Conservation (phyloP, 2,888 invertebrate genomes). For the Gryllus longicercus region DNA sequence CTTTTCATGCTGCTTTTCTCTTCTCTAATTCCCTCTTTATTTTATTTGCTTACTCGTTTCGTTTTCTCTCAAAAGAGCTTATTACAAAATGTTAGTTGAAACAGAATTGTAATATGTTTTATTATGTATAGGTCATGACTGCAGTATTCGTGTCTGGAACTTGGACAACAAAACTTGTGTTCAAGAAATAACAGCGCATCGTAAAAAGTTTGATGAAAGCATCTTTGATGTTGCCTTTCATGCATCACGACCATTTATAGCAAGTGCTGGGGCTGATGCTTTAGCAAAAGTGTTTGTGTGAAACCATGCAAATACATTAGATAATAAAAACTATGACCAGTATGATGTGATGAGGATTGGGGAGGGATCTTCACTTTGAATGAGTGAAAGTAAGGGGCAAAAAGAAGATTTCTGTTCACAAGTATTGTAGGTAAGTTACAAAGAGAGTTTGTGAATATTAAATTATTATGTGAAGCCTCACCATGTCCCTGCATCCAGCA, state of each 20-base stretch:
- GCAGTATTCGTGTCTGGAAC: constrained; percentile 98
- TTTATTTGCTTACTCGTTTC: too few species aligned
- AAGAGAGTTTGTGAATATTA: neutral
- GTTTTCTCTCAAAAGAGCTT: constrained; percentile 41
- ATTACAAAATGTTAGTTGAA: constrained; percentile 22
- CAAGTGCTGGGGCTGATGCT: constrained; percentile 97
- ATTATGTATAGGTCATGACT: constrained; percentile 72
- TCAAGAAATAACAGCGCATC: constrained; percentile 98
- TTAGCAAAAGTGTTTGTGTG: constrained; percentile 97
- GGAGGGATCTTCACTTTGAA: constrained; percentile 5
- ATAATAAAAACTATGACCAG: constrained; percentile 12
- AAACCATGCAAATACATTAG: constrained; percentile 36
- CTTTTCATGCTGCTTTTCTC: too few species aligned
- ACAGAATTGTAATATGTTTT: neutral
- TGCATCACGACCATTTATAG: constrained; percentile 96
- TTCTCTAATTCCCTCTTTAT: too few species aligned
- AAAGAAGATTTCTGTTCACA: neutral
- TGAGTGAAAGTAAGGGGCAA: neutral
- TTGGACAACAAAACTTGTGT: constrained; percentile 98
- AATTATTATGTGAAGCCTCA: constrained; percentile 2
- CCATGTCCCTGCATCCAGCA: constrained; percentile 1
- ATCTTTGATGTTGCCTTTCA: constrained; percentile 99
- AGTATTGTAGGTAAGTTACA: constrained; percentile 1
- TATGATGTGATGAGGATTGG: constrained; percentile 19
- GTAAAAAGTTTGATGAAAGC: constrained; percentile 99